phyloP scores from a whole-genome alignment of 2,797 vertebrate species.

The Delichon dasypus region DNA sequence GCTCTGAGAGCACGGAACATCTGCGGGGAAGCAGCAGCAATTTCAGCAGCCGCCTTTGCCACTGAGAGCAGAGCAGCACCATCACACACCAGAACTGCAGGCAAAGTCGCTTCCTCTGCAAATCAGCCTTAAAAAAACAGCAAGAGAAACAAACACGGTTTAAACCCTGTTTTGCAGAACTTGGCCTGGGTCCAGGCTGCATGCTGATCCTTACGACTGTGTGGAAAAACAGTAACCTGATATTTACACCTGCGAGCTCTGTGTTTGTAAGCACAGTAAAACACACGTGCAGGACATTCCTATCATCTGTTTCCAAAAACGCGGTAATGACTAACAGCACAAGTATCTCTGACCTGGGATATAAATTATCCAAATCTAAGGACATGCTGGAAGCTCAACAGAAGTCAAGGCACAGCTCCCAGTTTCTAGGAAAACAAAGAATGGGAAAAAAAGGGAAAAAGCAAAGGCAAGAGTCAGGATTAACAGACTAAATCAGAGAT shows the following conservation, averaged over 20 bases:
- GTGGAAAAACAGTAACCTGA: background rate
- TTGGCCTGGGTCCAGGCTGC: background rate
- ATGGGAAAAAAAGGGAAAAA: rapidly evolving
- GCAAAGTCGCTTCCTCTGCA: background rate
- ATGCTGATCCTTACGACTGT: background rate
- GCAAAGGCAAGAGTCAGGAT: background rate
- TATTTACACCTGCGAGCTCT: background rate
- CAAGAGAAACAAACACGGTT: background rate
- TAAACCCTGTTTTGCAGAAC: background rate
- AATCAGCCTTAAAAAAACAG: background rate
- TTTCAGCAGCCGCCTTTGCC: background rate
- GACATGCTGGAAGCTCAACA: background rate
- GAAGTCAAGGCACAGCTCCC: background rate
- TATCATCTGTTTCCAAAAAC: background rate
- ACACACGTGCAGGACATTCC: background rate
- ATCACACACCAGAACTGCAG: background rate
- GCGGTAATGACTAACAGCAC: background rate
- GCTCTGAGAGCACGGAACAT: background rate
- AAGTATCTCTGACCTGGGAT: background rate
- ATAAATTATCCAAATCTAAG: background rate
- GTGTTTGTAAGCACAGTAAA: background rate
- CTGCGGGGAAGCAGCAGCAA: background rate
- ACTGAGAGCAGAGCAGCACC: background rate
- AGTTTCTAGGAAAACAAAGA: background rate
- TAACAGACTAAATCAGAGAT: background rate